Conservation (phyloP, 2,797 vertebrate species). For the Propithecus perrieri region DNA sequence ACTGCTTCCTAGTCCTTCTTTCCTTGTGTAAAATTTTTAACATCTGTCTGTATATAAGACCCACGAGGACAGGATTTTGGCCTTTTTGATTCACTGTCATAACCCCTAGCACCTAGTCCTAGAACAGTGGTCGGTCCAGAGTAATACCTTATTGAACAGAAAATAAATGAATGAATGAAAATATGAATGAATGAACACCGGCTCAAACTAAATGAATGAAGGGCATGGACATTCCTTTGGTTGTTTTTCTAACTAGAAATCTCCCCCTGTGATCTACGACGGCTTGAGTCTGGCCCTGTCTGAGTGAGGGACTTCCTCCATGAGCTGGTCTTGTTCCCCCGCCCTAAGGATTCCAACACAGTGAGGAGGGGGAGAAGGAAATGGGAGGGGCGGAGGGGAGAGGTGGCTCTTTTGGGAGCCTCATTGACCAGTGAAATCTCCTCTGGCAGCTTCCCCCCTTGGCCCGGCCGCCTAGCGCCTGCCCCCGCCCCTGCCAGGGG, state of each 20-base stretch:
- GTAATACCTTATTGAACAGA: not conserved
- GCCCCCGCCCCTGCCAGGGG: not conserved
- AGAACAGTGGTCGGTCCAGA: not conserved
- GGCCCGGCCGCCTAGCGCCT: not conserved
- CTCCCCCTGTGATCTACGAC: not conserved
- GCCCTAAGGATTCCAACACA: not conserved
- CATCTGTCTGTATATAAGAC: not conserved
- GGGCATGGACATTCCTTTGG: not conserved
- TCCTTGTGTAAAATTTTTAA: not conserved
- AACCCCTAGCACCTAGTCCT: too few species aligned
- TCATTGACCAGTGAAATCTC: conserved; percentile 9
- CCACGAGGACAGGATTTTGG: not conserved
- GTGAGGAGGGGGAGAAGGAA: not conserved
- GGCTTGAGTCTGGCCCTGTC: not conserved
- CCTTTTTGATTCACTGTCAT: not conserved
- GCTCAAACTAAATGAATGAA: conserved; percentile 1
- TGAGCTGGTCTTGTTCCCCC: not conserved
- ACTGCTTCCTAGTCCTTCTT: not conserved
- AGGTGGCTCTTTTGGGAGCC: not conserved
- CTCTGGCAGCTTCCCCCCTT: not conserved
- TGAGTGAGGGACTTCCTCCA: not conserved
- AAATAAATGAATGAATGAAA: not conserved
- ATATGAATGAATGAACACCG: not conserved
- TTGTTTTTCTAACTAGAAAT: not conserved
- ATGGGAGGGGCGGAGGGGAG: not conserved